Percentiles rank a stretch among this genome's conserved stretches.
Conservation (phyloP, 2,797 vertebrate genomes). For the Cryptoblepharus egeriae region DNA sequence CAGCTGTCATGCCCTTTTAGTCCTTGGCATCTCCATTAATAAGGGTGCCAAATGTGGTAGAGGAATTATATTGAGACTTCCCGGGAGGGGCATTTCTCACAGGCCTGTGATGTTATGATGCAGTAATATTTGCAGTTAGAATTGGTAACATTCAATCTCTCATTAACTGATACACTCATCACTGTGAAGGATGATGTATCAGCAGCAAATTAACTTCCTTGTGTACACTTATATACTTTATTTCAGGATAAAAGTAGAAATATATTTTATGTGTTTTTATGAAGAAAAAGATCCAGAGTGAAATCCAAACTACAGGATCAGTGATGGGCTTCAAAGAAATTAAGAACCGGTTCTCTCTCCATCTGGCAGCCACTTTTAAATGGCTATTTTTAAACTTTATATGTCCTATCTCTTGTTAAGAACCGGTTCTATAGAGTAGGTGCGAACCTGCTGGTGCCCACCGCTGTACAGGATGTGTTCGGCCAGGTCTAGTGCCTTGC, state of each 20-base stretch:
- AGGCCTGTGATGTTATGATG: background rate
- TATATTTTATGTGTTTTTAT: background rate
- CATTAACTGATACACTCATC: slow-evolving; percentile 1
- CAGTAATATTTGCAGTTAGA: background rate
- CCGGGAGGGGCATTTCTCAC: background rate
- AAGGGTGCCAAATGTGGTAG: slow-evolving; percentile 6
- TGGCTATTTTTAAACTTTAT: no score
- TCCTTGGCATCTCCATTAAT: fast-evolving
- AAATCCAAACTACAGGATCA: no score
- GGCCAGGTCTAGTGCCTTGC: no score
- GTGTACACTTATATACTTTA: background rate
- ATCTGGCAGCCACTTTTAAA: no score
- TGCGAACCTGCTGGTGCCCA: no score
- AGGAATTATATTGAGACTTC: background rate
- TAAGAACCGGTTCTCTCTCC: no score
- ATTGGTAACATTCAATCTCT: slow-evolving; percentile 9
- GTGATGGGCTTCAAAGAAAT: no score
- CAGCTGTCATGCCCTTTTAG: fast-evolving
- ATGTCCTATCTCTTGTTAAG: no score
- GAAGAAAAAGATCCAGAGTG: background rate
- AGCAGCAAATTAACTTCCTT: background rate
- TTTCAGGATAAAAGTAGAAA: background rate
- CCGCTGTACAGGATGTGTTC: no score
- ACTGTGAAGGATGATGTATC: background rate
- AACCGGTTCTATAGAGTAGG: no score